Percentiles rank a stretch among this genome's conserved stretches.
Conservation (phyloP, 2,797 vertebrate species). For the Typhlichthys subterraneus region DNA sequence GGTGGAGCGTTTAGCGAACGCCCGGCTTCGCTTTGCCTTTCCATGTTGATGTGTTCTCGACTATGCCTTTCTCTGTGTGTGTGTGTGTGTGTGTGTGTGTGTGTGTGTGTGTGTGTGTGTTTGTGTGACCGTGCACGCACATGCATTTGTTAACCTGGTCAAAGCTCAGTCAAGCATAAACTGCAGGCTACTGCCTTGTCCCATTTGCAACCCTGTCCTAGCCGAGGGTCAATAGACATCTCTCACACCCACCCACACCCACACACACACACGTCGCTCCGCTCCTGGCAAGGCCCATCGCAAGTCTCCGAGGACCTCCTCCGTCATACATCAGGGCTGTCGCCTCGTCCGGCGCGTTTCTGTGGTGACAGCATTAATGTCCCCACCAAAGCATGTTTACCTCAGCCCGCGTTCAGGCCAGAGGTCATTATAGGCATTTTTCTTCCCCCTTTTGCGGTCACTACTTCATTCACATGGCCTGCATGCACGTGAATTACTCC, state of each 20-base stretch:
- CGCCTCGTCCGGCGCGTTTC: slow-evolving; percentile 60
- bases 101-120: slow-evolving; percentile 15
- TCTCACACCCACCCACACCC: slow-evolving; percentile 17
- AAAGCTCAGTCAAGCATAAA: slow-evolving; percentile 24
- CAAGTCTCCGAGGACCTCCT: slow-evolving; percentile 54
- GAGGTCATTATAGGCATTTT: slow-evolving; percentile 40
- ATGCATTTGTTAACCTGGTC: slow-evolving; percentile 37
- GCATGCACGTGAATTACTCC: slow-evolving; percentile 1
- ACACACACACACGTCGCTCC: slow-evolving; percentile 36
- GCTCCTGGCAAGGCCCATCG: slow-evolving; percentile 57
- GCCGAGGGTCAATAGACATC: slow-evolving; percentile 40
- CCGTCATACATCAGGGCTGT: slow-evolving; percentile 73
- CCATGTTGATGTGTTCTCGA: neutral
- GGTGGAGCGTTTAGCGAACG: slow-evolving; percentile 49
- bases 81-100: slow-evolving; percentile 15
- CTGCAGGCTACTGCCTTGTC: slow-evolving; percentile 17
- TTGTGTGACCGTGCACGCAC: slow-evolving; percentile 3
- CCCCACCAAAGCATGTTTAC: slow-evolving; percentile 67
- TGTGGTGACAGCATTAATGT: slow-evolving; percentile 66
- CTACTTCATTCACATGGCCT: neutral
- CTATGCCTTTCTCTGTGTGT: neutral
- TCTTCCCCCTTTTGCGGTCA: slow-evolving; percentile 5
- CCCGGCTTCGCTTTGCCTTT: slow-evolving; percentile 19
- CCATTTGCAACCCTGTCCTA: slow-evolving; percentile 48
- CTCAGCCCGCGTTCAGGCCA: slow-evolving; percentile 59